Evolutionary conservation across 2,888 invertebrate species (phyloP), one percentile per base, ranked within the genome.

Genomic region (Ceriagrion tenellum): DNA sequence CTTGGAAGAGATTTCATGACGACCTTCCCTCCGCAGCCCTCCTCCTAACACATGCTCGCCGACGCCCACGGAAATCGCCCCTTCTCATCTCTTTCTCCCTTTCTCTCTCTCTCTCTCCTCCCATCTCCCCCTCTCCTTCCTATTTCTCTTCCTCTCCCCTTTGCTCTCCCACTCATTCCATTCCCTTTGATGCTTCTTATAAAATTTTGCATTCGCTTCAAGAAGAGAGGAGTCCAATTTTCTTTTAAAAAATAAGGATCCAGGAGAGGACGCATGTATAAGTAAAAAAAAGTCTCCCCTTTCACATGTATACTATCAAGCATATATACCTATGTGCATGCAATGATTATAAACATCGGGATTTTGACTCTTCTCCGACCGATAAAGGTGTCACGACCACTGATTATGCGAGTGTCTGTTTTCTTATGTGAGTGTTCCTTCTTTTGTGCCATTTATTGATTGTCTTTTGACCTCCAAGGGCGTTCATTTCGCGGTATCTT

Each of bases 211-310:
- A 89, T 55, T 12, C 89, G 18, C 89, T 89, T 55, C 55, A 89
- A 40, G 88, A 88, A 88, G 47, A 47, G 47, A 88, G 89, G 89
- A 89, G 89, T 89, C 55, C 55, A 89, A 89, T 89, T 55, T 55
- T 55, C 55, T 89, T 89, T 89, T 55, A 55, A 89, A 89, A 89
- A 89, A 55, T 89, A 89, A 89, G 35, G 26, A 81, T 23, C 16
- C 13, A 16, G 16, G 35, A 89, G 55, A 20, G 26, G 55, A 47
- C 10, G 89, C 26, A 89, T 89, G 89, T 20, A 55, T 89, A 89
- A 89, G 89, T 89, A 89, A 89, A 89, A 55, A 56, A 16, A 3
- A 59, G 1, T 59, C 16, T 20, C 13, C 16, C 16, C 59, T 59
- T 2, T 20, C 18, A 20, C 59, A 1, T 59, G 2, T 16, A 8